Conservation (phyloP, 2,888 invertebrate genomes). For the Tenthredo notha region DNA sequence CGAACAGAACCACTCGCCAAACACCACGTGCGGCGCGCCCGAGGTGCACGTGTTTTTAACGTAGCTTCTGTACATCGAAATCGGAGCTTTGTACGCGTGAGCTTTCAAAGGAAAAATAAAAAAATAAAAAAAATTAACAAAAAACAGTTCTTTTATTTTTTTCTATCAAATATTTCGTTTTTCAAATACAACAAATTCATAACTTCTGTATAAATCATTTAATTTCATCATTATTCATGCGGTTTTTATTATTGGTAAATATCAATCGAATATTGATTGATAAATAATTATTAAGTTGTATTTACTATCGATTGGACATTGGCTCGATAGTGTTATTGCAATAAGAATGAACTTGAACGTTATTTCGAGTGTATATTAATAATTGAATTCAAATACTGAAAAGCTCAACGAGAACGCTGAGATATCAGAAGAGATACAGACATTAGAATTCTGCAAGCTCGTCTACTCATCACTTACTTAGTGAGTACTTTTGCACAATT, state of each 20-base stretch:
- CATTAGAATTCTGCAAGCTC: conserved; percentile 33
- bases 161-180: neutral
- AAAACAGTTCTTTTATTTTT: neutral
- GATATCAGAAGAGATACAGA: conserved; percentile 12
- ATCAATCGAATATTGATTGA: neutral
- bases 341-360: conserved; percentile 17
- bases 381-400: neutral
- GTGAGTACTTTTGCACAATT: conserved; percentile 38
- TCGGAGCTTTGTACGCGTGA: conserved; percentile 50
- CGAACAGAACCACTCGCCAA: conserved; percentile 71
- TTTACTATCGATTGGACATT: neutral
- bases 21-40: conserved; percentile 77
- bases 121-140: no score
- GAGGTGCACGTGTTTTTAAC: conserved; percentile 74
- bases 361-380: conserved; percentile 26
- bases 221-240: neutral
- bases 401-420: conserved; percentile 35
- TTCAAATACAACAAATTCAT: neutral
- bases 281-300: neutral
- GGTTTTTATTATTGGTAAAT: neutral
- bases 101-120: no score
- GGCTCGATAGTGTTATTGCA: neutral
- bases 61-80: conserved; percentile 65
- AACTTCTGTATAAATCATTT: neutral
- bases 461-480: conserved; percentile 37